A percentile compares a stretch with the other conserved stretches of the same genome.
Conservation (phyloP, 1,140 invertebrate genomes). For the Thaumetopoea pityocampa region DNA sequence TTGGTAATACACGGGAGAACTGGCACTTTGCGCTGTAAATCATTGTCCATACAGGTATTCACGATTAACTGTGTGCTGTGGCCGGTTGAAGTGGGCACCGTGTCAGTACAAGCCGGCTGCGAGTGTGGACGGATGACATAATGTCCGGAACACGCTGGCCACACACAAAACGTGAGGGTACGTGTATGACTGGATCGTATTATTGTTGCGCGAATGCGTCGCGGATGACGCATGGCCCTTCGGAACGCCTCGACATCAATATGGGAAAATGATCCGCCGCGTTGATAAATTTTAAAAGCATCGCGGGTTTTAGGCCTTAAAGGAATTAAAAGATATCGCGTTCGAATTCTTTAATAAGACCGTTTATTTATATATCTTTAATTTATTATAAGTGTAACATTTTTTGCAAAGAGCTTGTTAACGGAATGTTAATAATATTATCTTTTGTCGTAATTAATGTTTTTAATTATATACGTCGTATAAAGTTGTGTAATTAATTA, state of each 20-base stretch:
- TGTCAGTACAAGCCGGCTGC: constrained; percentile 51
- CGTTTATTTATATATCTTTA: too few species aligned
- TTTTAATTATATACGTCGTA: too few species aligned
- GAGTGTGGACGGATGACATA: constrained; percentile 59
- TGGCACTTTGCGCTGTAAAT: constrained; percentile 70
- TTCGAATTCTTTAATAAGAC: too few species aligned
- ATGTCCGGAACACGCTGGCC: constrained; percentile 58
- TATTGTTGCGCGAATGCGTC: constrained; percentile 31
- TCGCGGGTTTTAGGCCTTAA: too few species aligned
- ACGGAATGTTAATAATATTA: too few species aligned
- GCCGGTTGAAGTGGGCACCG: constrained; percentile 36
- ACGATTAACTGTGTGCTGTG: constrained; percentile 58
- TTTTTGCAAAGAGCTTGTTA: too few species aligned
- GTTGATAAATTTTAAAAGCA: too few species aligned
- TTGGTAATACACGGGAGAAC: constrained; percentile 72
- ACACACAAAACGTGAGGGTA: constrained; percentile 57
- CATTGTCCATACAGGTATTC: constrained; percentile 66
- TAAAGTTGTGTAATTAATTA: too few species aligned
- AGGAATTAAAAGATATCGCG: too few species aligned
- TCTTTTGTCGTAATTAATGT: too few species aligned
- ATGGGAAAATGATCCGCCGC: constrained; percentile 7
- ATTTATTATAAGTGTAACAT: too few species aligned
- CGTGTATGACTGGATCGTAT: constrained; percentile 32
- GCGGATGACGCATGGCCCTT: constrained; percentile 42
- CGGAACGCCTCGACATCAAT: constrained; percentile 2